Evolutionary conservation across 2,888 invertebrate species (phyloP), one percentile per base, ranked within the genome.

Genomic region (Sussaba pulchella): DNA sequence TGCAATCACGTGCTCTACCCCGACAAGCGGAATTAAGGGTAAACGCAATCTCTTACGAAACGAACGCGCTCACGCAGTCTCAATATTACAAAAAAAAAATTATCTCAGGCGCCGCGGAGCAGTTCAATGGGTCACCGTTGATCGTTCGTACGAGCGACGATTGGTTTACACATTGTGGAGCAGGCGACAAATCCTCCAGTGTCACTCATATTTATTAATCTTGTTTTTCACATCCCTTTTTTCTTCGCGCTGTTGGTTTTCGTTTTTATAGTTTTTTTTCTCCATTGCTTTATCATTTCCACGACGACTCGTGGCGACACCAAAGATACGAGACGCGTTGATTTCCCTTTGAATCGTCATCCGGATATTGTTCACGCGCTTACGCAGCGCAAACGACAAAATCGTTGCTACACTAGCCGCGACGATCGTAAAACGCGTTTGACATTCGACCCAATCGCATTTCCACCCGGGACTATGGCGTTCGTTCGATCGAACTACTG

Each of bases 11-110:
- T 79, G 31, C 4, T 31, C 31, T n/a, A 6, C 31, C 4, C 4
- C 67, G 57, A 26, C 19, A 39, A 2, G 10, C 39, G 24, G 43
- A 43, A 86, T 79, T 85, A 85, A 83, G 86, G 85, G 81, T 85
- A 83, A 82, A 84, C 84, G 85, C 79, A 83, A 86, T 84, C 82
- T 83, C 83, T 88, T 88, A 87, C 88, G 89, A 88, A 88, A 88
- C 82, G 50, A 59, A 9, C 66, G n/a, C 67, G 73, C 66, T 6
- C 66, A 10, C 67, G 74, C 85, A 84, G 83, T 85, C 84, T 83
- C 84, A 86, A 88, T 87, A 87, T 69, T 10, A n/a, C n/a, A n/a
- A n/a, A n/a, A n/a, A n/a, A n/a, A 45, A 82, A 78, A 79, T 82
- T 88, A 88, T 88, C 88, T 82, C 67, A 81, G 75, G 71, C 75